These are phyloP conservation scores for Eulemur macaco DNA, from an alignment of 2,113 vertebrate genomes.

Conservation along the genomic window DNA sequence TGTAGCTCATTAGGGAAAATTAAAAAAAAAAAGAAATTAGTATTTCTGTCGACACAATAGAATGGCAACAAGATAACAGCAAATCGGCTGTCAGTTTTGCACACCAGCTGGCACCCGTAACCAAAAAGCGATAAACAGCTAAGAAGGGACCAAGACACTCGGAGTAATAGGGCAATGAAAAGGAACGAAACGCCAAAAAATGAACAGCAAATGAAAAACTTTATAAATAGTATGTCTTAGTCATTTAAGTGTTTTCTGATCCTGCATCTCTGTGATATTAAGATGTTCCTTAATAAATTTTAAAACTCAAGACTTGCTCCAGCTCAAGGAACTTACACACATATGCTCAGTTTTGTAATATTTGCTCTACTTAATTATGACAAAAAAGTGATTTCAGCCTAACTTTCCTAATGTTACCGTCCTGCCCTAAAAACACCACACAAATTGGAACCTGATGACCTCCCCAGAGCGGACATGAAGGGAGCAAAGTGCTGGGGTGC, in stretches of 20 bases:
- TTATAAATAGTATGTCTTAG: background rate
- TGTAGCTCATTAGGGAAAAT: background rate
- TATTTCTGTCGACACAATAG: slow-evolving; percentile 53
- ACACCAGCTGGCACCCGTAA: slow-evolving; percentile 6
- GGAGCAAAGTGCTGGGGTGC: background rate
- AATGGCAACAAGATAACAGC: slow-evolving; percentile 56
- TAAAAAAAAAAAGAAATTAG: background rate
- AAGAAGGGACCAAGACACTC: background rate
- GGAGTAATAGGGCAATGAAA: background rate
- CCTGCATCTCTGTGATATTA: background rate
- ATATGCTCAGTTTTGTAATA: background rate
- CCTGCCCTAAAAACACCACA: background rate
- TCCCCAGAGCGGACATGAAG: background rate
- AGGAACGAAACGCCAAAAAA: background rate
- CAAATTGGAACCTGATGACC: background rate
- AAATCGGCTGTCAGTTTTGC: slow-evolving; percentile 1
- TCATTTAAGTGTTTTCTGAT: background rate
- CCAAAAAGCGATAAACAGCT: background rate
- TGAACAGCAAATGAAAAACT: background rate
- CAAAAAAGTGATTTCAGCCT: background rate
- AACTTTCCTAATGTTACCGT: background rate
- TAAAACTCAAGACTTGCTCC: background rate
- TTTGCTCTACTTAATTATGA: background rate
- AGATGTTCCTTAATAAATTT: background rate
- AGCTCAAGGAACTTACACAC: background rate